Evolutionary conservation across 2,113 vertebrate species (phyloP), one percentile per base, ranked within the genome.

Genomic region (Steatornis caripensis): DNA sequence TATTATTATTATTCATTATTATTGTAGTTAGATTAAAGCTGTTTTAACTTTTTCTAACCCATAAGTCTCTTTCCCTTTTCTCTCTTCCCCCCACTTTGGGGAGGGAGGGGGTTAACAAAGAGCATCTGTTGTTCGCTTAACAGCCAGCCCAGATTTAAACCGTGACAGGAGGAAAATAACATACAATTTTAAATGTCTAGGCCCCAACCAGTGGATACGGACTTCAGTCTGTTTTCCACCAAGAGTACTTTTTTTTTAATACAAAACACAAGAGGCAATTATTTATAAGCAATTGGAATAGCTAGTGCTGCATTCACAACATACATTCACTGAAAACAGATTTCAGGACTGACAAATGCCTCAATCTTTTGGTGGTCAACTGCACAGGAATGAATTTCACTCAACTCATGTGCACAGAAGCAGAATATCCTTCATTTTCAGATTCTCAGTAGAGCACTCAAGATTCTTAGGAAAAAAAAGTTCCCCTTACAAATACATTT

Each of bases 161-260:
- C n/a, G n/a, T n/a, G n/a, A n/a, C n/a, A n/a, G n/a, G n/a, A 77
- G 24, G 29, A 62, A 68, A 37, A 26, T 0, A 77, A 26, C 15
- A 19, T 24, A 9, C 5, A 62, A 70, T 89, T 87, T 89, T 39
- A 87, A 82, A 84, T 30, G 20, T 23, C 11, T 18, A 37, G 41
- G 12, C 15, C 19, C 15, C 64, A 70, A 62, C 6, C 26, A 62
- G n/a, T 24, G 21, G 12, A 55, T 46, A 37, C 0, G 0, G 43
- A 46, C 41, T 46, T 81, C 18, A 75, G 23, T 19, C 9, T 46
- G 1, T 69, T 87, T 87, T 62, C 26, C 32, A 43, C 11, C 13
- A 10, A 36, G 21, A 61, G 11, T 29, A 21, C 6, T 7, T 74
- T 24, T 57, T 26, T 45, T n/a, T 19, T 0, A 72, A 32, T 39